Percentiles rank a stretch among this genome's conserved stretches.
phyloP scores from a whole-genome alignment of 2,797 vertebrate species.

The Falco cherrug region DNA sequence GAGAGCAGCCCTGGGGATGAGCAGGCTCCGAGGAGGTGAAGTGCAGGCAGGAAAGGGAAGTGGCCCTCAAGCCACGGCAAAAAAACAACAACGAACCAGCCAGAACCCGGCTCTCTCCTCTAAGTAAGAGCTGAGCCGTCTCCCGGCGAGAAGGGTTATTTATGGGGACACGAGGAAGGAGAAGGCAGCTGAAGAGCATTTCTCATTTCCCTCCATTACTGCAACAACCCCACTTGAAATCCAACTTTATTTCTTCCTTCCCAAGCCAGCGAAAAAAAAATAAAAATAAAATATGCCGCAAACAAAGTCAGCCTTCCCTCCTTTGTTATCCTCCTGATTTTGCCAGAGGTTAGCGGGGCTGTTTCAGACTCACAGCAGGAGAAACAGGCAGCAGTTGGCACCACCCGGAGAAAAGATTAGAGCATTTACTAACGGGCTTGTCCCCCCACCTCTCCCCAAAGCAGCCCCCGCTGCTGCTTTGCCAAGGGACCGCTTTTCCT shows the following conservation, averaged over 20 bases:
- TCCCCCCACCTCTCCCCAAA: not conserved
- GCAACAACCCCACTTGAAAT: constrained; percentile 43
- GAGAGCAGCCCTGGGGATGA: not conserved
- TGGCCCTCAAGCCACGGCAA: not conserved
- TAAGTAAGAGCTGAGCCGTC: not conserved
- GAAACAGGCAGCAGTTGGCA: constrained; percentile 1
- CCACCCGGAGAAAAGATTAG: not conserved
- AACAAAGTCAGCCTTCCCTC: not conserved
- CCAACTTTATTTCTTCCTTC: constrained; percentile 26
- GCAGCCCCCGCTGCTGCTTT: not conserved
- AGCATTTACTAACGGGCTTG: not conserved
- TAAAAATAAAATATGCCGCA: not conserved
- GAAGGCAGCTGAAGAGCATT: constrained; percentile 32
- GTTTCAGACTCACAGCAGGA: not conserved
- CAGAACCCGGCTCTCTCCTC: not conserved
- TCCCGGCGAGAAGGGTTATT: not conserved
- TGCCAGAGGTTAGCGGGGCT: not conserved
- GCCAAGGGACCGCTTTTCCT: not conserved
- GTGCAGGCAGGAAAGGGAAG: not conserved
- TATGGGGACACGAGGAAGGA: not conserved
- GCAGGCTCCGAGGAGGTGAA: not conserved
- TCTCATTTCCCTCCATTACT: constrained; percentile 46
- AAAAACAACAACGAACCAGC: not conserved
- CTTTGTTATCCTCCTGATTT: not conserved
- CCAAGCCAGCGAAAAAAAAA: not conserved